Conservation (phyloP, 2,888 invertebrate species). For the Lamellibrachia satsuma region DNA sequence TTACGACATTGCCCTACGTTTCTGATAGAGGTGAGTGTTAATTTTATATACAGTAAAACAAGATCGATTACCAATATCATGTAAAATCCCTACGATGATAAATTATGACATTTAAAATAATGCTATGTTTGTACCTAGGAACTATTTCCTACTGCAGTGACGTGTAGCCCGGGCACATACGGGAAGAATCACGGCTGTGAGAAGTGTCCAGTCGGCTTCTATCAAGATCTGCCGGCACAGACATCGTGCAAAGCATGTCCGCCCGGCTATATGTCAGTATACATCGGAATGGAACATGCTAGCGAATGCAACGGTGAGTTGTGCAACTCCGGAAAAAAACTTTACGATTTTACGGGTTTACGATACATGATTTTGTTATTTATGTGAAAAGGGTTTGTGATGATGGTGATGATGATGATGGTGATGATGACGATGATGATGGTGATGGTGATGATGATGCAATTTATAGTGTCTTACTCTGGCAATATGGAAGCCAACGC, state of each 20-base stretch:
- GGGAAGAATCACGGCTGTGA: background rate
- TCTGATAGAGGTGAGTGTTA: background rate
- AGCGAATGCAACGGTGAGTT: background rate
- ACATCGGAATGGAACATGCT: background rate
- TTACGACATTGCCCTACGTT: background rate
- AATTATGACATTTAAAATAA: background rate
- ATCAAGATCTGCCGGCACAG: background rate
- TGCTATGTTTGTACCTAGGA: background rate
- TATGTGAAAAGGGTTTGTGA: too few species aligned
- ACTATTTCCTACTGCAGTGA: background rate
- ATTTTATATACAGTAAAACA: too few species aligned
- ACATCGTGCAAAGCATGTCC: background rate
- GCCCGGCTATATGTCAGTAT: background rate
- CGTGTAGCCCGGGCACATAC: background rate
- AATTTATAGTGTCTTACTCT: too few species aligned
- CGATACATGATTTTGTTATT: too few species aligned
- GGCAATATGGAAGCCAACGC: too few species aligned
- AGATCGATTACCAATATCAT: too few species aligned
- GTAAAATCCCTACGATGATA: too few species aligned
- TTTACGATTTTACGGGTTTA: too few species aligned
- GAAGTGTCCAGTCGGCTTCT: background rate
- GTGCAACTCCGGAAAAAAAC: too few species aligned
- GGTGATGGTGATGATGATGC: too few species aligned
- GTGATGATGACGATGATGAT: too few species aligned
- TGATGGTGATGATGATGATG: too few species aligned